Conservation (phyloP, 2,888 invertebrate genomes). For the Ectemnius lituratus region DNA sequence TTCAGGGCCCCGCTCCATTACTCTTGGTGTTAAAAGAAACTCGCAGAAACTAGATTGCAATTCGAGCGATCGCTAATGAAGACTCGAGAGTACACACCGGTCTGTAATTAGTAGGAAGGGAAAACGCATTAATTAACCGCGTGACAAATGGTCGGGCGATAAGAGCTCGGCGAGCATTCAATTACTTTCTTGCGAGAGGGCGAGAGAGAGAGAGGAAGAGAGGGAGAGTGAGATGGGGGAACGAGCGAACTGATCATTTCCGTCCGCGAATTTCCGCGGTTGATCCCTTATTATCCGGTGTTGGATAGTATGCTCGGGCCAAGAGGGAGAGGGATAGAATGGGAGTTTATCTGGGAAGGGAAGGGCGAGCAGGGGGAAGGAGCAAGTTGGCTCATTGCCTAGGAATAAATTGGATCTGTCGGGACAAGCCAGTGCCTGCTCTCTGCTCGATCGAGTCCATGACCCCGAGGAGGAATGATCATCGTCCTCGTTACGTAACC, state of each 20-base stretch:
- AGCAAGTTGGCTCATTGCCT: slow-evolving; percentile 38
- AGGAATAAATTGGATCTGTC: slow-evolving; percentile 48
- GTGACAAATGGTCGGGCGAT: slow-evolving; percentile 42
- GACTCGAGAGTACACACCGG: background rate
- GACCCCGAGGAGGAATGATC: slow-evolving; percentile 32
- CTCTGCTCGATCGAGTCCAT: slow-evolving; percentile 34
- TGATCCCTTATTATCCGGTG: slow-evolving; percentile 27
- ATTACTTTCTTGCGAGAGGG: slow-evolving; percentile 43
- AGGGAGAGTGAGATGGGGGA: no score
- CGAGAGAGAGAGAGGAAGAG: slow-evolving; percentile 2
- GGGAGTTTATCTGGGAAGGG: background rate
- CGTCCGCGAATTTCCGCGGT: slow-evolving; percentile 38
- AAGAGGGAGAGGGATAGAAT: background rate
- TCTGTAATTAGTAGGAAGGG: slow-evolving; percentile 41
- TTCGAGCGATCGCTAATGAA: slow-evolving; percentile 3
- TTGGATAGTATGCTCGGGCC: background rate
- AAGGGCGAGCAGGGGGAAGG: slow-evolving; percentile 14
- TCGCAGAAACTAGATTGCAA: slow-evolving; percentile 14
- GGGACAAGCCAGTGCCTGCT: slow-evolving; percentile 30
- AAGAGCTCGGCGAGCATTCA: slow-evolving; percentile 35
- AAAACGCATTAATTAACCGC: slow-evolving; percentile 42
- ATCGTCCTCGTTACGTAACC: slow-evolving; percentile 46
- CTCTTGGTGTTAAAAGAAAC: slow-evolving; percentile 3
- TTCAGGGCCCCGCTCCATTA: slow-evolving; percentile 23
- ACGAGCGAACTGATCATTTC: slow-evolving; percentile 20